Evolutionary conservation across 35 echinoderm and acorn worm species (phyloP).

Genomic region (Diadema setosum): DNA sequence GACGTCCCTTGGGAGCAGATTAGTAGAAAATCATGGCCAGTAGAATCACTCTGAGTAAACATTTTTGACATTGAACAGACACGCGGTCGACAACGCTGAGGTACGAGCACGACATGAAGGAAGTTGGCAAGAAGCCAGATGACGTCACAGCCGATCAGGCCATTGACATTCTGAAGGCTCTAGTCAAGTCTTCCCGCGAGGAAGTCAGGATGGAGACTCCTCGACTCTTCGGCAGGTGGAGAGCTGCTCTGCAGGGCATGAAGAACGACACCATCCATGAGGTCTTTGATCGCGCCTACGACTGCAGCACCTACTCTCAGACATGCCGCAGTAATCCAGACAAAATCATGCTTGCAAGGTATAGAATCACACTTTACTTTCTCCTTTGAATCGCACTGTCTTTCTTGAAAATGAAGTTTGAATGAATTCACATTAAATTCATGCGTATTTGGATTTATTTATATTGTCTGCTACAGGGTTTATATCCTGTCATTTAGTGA

Average conservation of each 20-base stretch:
- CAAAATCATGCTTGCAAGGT: constrained; percentile 72
- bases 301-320: constrained; percentile 45
- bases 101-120: background rate
- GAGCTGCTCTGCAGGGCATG: constrained; percentile 56
- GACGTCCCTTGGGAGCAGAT: no score
- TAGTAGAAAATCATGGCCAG: no score
- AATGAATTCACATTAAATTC: no score
- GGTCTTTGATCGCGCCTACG: constrained; percentile 60
- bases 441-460: no score
- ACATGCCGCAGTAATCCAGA: constrained; percentile 48
- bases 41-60: no score
- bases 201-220: constrained; percentile 81
- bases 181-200: constrained; percentile 72
- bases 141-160: constrained; percentile 14
- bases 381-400: no score
- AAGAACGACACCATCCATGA: constrained; percentile 88
- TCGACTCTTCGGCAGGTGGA: constrained; percentile 73
- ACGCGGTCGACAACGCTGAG: background rate
- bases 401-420: no score
- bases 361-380: background rate
- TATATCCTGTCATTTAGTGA: no score
- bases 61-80: background rate
- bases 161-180: constrained; percentile 43
- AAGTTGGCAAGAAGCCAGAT: background rate
- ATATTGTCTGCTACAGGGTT: no score